These are phyloP conservation scores for Melanargia galathea DNA, from an alignment of 2,888 invertebrate genomes.

Conservation along the genomic window DNA sequence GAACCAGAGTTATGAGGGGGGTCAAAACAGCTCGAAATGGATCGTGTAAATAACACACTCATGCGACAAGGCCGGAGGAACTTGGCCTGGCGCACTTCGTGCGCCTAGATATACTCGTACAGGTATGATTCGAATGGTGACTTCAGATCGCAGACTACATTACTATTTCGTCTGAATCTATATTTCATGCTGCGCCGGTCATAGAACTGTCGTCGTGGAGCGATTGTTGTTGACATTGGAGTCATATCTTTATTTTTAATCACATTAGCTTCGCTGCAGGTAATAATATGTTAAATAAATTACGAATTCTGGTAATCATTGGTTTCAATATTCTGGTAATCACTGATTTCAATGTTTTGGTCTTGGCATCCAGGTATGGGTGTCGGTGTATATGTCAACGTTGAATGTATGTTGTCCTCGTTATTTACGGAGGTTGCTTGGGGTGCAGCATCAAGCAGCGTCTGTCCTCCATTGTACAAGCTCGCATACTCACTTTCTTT, in stretches of 20 bases:
- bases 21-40: too few species aligned
- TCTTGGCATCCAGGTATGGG: background rate
- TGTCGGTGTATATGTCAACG: background rate
- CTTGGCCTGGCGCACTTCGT: too few species aligned
- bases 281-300: background rate
- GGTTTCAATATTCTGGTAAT: conserved; percentile 1
- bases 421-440: background rate
- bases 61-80: too few species aligned
- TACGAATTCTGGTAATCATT: background rate
- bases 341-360: background rate
- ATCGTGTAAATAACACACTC: too few species aligned
- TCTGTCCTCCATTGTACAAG: too few species aligned
- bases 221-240: background rate
- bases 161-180: background rate
- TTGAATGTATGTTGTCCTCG: background rate
- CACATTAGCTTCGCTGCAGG: background rate
- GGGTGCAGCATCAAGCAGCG: too few species aligned
- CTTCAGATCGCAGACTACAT: background rate
- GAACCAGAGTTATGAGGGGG: too few species aligned
- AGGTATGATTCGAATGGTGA: conserved; percentile 1
- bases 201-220: conserved; percentile 1
- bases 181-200: conserved; percentile 1
- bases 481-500: too few species aligned
- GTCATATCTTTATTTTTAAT: background rate
- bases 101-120: conserved; percentile 1